These are phyloP conservation scores for Xerus rutilus DNA, from an alignment of 2,797 vertebrate species.

Conservation along the genomic window DNA sequence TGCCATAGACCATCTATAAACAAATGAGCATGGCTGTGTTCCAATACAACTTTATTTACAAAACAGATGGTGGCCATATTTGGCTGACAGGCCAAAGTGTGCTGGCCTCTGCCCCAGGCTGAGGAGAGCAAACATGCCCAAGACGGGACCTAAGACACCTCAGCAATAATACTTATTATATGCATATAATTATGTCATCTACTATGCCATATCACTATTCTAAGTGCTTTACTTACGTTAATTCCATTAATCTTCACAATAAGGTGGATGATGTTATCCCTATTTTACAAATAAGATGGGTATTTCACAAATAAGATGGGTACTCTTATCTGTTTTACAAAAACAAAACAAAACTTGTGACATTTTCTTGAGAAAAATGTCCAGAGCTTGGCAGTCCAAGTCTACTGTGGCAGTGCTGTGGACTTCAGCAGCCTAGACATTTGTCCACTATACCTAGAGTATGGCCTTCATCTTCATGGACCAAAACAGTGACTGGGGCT, in stretches of 20 bases:
- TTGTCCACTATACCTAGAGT: not conserved
- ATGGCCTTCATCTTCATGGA: not conserved
- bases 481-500: not conserved
- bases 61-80: not conserved
- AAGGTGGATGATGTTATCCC: not conserved
- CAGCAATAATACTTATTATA: not conserved
- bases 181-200: not conserved
- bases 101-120: not conserved
- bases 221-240: not conserved
- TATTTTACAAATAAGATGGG: not conserved
- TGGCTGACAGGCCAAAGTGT: not conserved
- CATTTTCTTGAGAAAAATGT: not conserved
- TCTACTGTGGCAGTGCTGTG: not conserved
- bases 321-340: not conserved
- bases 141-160: not conserved
- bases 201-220: not conserved
- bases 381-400: not conserved
- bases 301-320: not conserved
- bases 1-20: not conserved
- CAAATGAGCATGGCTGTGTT: not conserved
- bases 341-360: not conserved
- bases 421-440: not conserved
- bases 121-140: not conserved
- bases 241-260: not conserved
- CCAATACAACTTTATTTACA: conserved; percentile 33